Evolutionary conservation across 2,113 vertebrate species (phyloP).

Genomic region (Ellobius talpinus): DNA sequence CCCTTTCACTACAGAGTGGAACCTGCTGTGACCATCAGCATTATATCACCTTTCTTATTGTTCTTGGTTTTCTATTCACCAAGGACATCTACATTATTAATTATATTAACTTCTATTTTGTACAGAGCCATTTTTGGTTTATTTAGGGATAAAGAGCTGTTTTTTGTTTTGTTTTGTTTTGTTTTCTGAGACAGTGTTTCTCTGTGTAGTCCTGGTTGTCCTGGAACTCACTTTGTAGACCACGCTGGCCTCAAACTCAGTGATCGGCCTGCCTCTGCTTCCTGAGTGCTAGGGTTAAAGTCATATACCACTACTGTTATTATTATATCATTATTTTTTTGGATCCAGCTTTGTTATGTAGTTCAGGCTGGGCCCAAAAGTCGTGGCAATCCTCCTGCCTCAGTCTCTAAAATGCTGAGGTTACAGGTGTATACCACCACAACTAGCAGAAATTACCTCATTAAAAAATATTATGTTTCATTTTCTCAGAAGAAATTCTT

Average conservation of each 20-base stretch:
- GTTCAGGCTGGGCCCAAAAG: not conserved
- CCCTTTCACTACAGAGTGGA: no score
- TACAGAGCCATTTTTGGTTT: slow-evolving; percentile 7
- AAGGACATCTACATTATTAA: not conserved
- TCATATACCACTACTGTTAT: not conserved
- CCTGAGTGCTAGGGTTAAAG: not conserved
- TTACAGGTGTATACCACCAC: not conserved
- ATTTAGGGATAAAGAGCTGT: not conserved
- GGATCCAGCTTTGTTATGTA: not conserved
- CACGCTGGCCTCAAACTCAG: not conserved
- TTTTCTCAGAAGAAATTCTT: not conserved
- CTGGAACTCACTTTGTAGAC: not conserved
- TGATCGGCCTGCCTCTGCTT: not conserved
- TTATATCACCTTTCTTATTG: slow-evolving; percentile 39
- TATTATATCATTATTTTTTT: not conserved
- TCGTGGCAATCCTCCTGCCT: not conserved
- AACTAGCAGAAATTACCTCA: not conserved
- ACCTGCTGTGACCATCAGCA: not conserved
- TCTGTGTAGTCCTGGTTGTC: not conserved
- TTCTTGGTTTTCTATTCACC: slow-evolving; percentile 31
- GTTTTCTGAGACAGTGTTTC: not conserved
- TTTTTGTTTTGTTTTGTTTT: not conserved
- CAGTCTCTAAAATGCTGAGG: not conserved
- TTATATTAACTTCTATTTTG: slow-evolving; percentile 35
- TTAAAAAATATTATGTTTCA: not conserved